Conservation (phyloP, 2,797 vertebrate species). For the Erethizon dorsatum region DNA sequence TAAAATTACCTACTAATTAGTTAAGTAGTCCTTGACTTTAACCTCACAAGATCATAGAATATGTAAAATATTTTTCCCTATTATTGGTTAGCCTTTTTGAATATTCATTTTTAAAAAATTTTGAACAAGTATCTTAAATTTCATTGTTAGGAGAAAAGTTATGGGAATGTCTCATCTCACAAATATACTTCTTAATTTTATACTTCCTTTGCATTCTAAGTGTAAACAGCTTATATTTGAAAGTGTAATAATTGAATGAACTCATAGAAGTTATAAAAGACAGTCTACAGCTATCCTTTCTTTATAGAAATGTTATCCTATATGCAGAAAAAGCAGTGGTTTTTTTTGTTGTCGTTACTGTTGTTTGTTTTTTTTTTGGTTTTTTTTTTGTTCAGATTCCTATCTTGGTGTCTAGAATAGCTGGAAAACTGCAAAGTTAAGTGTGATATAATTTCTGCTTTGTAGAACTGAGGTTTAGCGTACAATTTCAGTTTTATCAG, state of each 20-base stretch:
- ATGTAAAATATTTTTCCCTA: conserved; percentile 49
- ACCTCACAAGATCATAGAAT: not conserved
- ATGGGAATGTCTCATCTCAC: not conserved
- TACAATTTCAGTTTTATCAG: conserved; percentile 55
- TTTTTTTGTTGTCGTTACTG: not conserved
- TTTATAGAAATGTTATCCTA: conserved; percentile 2
- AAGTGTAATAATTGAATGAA: conserved; percentile 22
- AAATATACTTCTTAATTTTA: conserved; percentile 3
- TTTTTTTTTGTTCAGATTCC: conserved; percentile 34
- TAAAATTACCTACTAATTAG: conserved; percentile 44
- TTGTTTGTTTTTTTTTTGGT: not conserved
- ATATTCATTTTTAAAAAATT: conserved; percentile 35
- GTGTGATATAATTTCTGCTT: not conserved
- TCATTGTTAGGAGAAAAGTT: conserved; percentile 48
- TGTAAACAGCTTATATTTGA: conserved; percentile 47
- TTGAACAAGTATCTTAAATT: conserved; percentile 24
- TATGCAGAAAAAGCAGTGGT: not conserved
- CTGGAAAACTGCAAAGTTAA: conserved; percentile 30
- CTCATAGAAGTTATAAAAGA: conserved; percentile 35
- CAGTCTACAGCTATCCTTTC: not conserved
- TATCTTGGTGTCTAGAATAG: conserved; percentile 41
- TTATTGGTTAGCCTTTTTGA: conserved; percentile 58
- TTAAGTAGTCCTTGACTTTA: conserved; percentile 63
- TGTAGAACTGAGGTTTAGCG: not conserved
- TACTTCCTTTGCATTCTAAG: conserved; percentile 65